Evolutionary conservation across 2,888 invertebrate genomes (phyloP), one percentile per base, ranked within the genome.

Genomic region (Celastrina argiolus): DNA sequence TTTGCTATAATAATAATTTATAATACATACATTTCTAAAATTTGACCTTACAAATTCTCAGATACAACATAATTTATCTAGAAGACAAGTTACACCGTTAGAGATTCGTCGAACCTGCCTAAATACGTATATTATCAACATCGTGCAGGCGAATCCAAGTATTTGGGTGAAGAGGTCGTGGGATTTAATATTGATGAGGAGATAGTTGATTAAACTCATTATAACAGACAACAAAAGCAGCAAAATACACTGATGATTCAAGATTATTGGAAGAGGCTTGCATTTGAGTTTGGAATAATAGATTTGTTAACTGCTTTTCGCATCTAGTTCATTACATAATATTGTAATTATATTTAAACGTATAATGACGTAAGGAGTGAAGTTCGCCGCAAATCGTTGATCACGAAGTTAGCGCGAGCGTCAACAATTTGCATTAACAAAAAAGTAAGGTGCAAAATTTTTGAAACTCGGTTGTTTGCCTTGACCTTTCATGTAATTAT

Each of bases 51-150:
- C 16, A 4, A n/a, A 41, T 41, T n/a, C n/a, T n/a, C 3, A 45
- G 2, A 45, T 18, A 18, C 45, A 10, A 16, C 45, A 45, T 18
- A 18, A 45, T 18, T 45, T 45, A 45, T 45, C 45, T 18, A 10
- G 18, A 10, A 42, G 42, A 18, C 18, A 31, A 31, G 28, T 4
- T 28, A 18, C 70, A 85, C 89, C 85, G 88, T 87, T 88, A 87
- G 81, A 84, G 81, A 85, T 84, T 81, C 84, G 83, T 77, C 75
- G 71, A 70, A 77, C 80, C 76, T 81, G 79, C 82, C 81, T 80
- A 84, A 86, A 84, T 83, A 82, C 73, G 81, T 73, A 72, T 69
- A 73, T 71, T 81, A 79, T 75, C 75, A 75, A 79, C 78, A 87
- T 88, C 22, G 36, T 41, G 56, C 61, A 61, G 14, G 83, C 79